phyloP scores from a whole-genome alignment of 1,140 invertebrate species.

The Aphelinus atriplicis region DNA sequence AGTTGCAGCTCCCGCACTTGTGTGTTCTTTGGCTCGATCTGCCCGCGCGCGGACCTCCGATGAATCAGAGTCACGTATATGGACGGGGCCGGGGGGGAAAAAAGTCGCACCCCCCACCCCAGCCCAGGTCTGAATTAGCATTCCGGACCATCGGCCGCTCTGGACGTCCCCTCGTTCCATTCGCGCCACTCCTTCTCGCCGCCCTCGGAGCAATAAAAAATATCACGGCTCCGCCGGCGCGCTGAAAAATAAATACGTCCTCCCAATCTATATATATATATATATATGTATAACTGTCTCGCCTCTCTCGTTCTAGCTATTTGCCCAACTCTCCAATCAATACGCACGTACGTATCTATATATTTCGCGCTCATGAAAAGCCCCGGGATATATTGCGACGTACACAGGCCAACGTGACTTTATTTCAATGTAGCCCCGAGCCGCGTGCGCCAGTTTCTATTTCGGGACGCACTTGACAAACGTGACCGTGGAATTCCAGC shows the following conservation, averaged over 20 bases:
- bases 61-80: conserved; percentile 59
- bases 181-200: too few species aligned
- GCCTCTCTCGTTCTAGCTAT: background rate
- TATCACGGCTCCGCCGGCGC: background rate
- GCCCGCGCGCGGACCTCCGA: conserved; percentile 25
- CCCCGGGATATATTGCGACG: too few species aligned
- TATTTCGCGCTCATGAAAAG: background rate
- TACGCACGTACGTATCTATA: background rate
- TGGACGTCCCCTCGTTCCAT: too few species aligned
- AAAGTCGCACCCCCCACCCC: too few species aligned
- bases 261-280: background rate
- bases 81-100: too few species aligned
- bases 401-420: too few species aligned
- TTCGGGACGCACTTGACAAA: too few species aligned
- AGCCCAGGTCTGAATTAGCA: conserved; percentile 49
- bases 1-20: too few species aligned
- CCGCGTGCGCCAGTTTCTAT: too few species aligned
- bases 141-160: conserved; percentile 45
- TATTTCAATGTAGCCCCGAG: too few species aligned
- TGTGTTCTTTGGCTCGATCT: background rate
- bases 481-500: too few species aligned
- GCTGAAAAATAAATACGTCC: conserved; percentile 23
- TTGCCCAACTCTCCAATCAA: background rate
- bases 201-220: conserved; percentile 50
- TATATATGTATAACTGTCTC: background rate